Base-by-base conservation (phyloP, 2,113 vertebrate genomes). In the Chaetorhynchus papuensis region DNA sequence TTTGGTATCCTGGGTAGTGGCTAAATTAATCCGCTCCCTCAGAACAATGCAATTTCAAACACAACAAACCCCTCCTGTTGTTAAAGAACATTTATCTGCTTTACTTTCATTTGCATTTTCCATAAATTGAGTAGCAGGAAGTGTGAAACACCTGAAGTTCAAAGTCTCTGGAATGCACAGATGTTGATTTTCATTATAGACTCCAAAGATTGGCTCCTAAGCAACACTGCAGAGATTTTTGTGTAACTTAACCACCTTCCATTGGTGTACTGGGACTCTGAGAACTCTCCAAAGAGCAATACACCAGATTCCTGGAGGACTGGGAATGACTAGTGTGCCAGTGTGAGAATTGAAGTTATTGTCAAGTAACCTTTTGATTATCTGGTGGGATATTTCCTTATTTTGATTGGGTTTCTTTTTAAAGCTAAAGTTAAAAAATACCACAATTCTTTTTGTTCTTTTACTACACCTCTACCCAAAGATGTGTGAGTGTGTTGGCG, bases 71-170 rank as follows among this genome's bases (percentile, higher is more conserved):
- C 60, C 72, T 93, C 94, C 97, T 74, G 76, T 95, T 89, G 91
- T 90, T 97, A 96, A 96, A 93, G 95, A 96, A 57, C 95, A 92
- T 94, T 95, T 95, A 88, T 89, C 91, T 97, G 42, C 92, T 96
- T 97, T 87, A 91, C 86, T 96, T 96, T 89, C 83, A 95, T 97
- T 96, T 94, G 96, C 94, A 92, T 97, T 96, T 96, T 96, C 94
- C 96, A 97, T 96, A 97, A 97, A 97, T 93, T 90, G 92, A 96
- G 94, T 96, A 94, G 94, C 92, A 97, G 96, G 96, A 97, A 97
- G 93, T 97, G 94, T 89, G 96, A 94, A 97, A 97, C 96, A 97
- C 96, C 96, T 97, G 96, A 97, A 97, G 96, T 97, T 97, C 96
- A 96, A 95, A 96, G 94, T 95, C 96, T 96, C 71, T 96, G 70